phyloP scores from a whole-genome alignment of 1,140 invertebrate genomes.

The Anastrepha ludens region DNA sequence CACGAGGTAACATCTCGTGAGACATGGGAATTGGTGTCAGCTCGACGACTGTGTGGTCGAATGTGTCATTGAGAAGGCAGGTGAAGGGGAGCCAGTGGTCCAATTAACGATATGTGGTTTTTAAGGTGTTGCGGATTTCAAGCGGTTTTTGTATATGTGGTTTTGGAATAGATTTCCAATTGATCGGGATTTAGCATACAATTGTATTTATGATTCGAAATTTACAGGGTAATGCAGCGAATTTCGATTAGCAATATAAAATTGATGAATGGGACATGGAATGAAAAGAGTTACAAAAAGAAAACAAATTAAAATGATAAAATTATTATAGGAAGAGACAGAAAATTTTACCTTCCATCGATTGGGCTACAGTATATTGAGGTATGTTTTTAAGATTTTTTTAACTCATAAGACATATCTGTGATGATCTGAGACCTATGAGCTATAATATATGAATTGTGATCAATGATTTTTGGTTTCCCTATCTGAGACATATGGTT shows the following conservation, averaged over 20 bases:
- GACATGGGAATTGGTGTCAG: conserved; percentile 68
- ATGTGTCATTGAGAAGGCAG: background rate
- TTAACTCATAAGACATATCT: no score
- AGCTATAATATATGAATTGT: no score
- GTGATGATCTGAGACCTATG: no score
- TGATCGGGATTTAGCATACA: conserved; percentile 56
- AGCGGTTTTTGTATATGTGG: conserved; percentile 52
- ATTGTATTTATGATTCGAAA: conserved; percentile 60
- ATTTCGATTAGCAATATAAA: conserved; percentile 52
- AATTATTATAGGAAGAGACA: conserved; percentile 21
- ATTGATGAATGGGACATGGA: conserved; percentile 51
- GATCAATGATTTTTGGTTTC: no score
- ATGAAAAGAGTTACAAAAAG: conserved; percentile 52
- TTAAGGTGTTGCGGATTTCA: background rate
- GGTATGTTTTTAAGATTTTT: no score
- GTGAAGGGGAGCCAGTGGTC: background rate
- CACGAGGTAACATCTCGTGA: conserved; percentile 70
- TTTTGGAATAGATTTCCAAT: conserved; percentile 54
- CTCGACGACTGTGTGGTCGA: conserved; percentile 60
- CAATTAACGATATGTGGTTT: background rate
- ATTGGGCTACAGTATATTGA: no score
- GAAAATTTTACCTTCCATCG: background rate
- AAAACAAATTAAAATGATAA: conserved; percentile 44
- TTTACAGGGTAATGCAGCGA: conserved; percentile 43
- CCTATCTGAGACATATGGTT: no score